Evolutionary conservation across 2,888 invertebrate genomes (phyloP).

Genomic region (Luperina testacea): DNA sequence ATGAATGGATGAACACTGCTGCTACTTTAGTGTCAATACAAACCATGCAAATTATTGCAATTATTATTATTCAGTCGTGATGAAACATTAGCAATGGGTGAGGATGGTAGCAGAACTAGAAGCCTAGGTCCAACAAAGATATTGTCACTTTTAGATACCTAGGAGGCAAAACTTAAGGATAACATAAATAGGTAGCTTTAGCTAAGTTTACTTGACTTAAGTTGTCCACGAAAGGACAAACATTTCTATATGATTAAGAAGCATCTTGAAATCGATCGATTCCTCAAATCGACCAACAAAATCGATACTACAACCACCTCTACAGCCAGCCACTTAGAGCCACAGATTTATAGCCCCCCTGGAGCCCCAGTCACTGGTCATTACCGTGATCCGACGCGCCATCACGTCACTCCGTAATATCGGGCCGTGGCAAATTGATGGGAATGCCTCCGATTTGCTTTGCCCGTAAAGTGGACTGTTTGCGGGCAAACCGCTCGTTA

Average conservation of each 20-base stretch:
- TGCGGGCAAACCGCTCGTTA: constrained; percentile 65
- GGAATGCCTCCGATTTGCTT: constrained; percentile 67
- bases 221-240: neutral
- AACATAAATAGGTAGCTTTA: neutral
- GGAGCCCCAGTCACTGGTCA: constrained; percentile 67
- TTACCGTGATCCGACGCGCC: constrained; percentile 74
- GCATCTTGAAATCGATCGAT: constrained; percentile 11
- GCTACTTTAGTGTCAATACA: neutral
- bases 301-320: constrained; percentile 44
- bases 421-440: constrained; percentile 65
- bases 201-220: neutral
- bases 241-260: neutral
- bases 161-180: neutral
- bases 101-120: neutral
- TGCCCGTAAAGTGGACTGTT: constrained; percentile 68
- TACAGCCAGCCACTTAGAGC: constrained; percentile 67
- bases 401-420: constrained; percentile 73
- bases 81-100: neutral
- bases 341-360: constrained; percentile 73
- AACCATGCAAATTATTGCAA: neutral
- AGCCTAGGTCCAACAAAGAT: neutral
- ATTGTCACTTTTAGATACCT: neutral
- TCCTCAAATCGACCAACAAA: constrained; percentile 4
- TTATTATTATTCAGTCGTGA: neutral
- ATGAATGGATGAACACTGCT: neutral